phyloP scores from a whole-genome alignment of 2,113 vertebrate genomes.

The Lamprotornis superbus region DNA sequence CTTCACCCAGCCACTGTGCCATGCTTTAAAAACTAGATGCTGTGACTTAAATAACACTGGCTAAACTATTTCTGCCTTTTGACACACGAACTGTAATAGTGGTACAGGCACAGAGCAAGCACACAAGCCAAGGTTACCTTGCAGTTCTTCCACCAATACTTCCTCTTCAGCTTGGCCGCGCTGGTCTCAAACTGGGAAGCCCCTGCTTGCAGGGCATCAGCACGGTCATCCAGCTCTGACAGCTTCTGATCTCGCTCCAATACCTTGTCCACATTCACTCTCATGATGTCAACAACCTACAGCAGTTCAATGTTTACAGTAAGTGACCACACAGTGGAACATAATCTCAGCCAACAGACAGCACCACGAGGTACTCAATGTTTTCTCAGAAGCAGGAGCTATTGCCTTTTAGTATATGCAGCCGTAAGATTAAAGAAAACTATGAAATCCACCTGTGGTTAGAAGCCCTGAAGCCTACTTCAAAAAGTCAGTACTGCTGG shows the following conservation, averaged over 20 bases:
- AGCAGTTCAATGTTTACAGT: neutral
- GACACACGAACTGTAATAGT: neutral
- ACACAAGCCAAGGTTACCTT: conserved; percentile 64
- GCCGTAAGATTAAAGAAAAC: neutral
- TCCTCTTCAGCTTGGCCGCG: conserved; percentile 81
- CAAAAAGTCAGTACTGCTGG: neutral
- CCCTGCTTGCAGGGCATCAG: conserved; percentile 92
- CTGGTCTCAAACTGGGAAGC: conserved; percentile 97
- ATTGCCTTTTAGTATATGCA: neutral
- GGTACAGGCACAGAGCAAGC: neutral
- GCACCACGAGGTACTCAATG: neutral
- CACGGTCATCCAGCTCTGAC: conserved; percentile 90
- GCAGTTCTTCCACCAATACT: conserved; percentile 86
- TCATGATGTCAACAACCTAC: conserved; percentile 97
- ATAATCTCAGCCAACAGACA: neutral
- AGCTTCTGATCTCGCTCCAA: conserved; percentile 94
- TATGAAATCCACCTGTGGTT: neutral
- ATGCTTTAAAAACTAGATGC: neutral
- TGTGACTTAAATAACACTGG: neutral
- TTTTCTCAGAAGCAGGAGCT: neutral
- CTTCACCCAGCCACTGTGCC: neutral
- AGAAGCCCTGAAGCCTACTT: neutral
- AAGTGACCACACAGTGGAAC: neutral
- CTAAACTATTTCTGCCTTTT: neutral
- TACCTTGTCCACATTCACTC: conserved; percentile 96